A percentile compares a stretch with the other conserved stretches of the same genome.
Conservation (phyloP, 2,797 vertebrate species). For the Mycteria americana region DNA sequence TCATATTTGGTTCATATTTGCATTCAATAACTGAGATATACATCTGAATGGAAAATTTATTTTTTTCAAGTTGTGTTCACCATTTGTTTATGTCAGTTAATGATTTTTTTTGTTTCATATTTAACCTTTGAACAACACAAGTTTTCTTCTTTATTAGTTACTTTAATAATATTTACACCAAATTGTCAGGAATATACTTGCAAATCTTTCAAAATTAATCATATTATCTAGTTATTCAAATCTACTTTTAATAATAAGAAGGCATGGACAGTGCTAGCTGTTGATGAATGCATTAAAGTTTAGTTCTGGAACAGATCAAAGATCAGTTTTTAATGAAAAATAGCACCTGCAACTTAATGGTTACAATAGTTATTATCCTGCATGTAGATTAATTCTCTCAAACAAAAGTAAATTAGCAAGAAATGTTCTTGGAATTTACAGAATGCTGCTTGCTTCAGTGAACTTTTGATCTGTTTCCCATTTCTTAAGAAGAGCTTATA, state of each 20-base stretch:
- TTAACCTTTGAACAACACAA: background rate
- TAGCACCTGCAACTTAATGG: background rate
- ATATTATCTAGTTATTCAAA: background rate
- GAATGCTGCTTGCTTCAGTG: conserved; percentile 22
- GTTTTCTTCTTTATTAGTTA: background rate
- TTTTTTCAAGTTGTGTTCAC: background rate
- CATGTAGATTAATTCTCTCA: background rate
- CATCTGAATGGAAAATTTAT: background rate
- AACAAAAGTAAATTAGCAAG: background rate
- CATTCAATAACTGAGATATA: background rate
- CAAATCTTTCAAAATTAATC: background rate
- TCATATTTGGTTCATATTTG: background rate
- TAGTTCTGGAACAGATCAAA: background rate
- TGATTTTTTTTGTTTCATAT: background rate
- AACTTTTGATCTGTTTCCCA: conserved; percentile 33
- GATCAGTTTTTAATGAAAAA: background rate
- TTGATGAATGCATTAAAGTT: background rate
- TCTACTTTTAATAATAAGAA: background rate
- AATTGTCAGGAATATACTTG: background rate
- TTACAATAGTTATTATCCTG: background rate
- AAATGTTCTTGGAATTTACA: conserved; percentile 4
- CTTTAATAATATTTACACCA: background rate
- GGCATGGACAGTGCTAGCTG: background rate
- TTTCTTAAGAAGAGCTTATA: conserved; percentile 41
- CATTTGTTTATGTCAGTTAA: background rate